A percentile compares a stretch with the other conserved stretches of the same genome.
phyloP scores from a whole-genome alignment of 2,797 vertebrate genomes.

The Xerus rutilus region DNA sequence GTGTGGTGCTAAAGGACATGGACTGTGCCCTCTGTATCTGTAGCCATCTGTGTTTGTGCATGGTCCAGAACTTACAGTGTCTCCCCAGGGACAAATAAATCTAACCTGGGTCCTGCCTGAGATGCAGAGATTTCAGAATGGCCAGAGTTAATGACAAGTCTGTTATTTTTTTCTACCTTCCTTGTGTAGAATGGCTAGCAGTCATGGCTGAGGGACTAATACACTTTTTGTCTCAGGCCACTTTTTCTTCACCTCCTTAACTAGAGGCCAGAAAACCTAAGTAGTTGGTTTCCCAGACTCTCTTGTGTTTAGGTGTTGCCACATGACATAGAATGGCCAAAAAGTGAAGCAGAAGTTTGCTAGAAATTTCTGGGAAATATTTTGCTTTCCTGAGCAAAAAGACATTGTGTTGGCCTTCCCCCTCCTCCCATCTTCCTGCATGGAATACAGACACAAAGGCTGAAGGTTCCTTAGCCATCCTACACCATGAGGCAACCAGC shows the following conservation, averaged over 20 bases:
- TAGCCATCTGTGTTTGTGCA: not conserved
- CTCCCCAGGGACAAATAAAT: not conserved
- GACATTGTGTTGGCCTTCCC: not conserved
- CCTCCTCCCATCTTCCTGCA: not conserved
- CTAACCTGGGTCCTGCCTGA: not conserved
- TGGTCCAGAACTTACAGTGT: not conserved
- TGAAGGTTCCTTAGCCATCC: not conserved
- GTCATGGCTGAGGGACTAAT: not conserved
- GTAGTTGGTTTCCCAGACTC: not conserved
- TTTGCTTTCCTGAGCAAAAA: constrained; percentile 45
- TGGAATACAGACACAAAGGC: not conserved
- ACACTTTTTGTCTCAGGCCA: not conserved
- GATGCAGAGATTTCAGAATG: not conserved
- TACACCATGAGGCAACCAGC: not conserved
- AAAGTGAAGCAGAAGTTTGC: not conserved
- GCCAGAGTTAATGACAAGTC: not conserved
- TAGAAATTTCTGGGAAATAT: not conserved
- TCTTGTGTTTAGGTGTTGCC: not conserved
- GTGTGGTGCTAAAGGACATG: not conserved
- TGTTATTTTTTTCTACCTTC: not conserved
- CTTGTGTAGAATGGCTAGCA: not conserved
- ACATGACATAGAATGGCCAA: not conserved
- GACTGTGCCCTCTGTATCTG: not conserved
- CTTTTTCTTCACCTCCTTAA: not conserved
- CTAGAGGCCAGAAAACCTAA: not conserved